phyloP scores from a whole-genome alignment of 2,113 vertebrate genomes.

The Irena cyanogastra region DNA sequence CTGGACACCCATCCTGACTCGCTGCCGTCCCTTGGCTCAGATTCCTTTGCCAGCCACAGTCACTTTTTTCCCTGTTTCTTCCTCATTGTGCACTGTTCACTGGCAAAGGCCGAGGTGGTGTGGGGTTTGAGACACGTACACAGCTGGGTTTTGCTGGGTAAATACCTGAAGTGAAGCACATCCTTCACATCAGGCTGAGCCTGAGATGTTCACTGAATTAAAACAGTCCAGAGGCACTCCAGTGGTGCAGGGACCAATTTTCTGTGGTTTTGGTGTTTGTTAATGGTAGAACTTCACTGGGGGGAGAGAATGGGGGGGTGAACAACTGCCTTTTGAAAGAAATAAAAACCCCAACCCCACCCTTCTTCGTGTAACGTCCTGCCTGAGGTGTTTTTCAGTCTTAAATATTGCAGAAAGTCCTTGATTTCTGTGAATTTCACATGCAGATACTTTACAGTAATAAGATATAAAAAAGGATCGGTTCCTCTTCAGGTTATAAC shows the following conservation, averaged over 20 bases:
- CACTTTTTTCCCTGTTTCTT: fast-evolving
- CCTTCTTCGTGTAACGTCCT: background rate
- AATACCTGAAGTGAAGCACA: fast-evolving
- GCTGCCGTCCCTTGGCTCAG: fast-evolving
- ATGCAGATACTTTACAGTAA: background rate
- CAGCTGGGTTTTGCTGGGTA: background rate
- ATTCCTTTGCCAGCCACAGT: background rate
- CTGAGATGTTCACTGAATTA: background rate
- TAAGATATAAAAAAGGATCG: background rate
- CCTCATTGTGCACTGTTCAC: fast-evolving
- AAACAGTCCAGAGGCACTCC: background rate
- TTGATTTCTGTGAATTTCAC: background rate
- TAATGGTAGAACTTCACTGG: background rate
- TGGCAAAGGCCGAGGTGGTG: fast-evolving
- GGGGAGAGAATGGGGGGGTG: background rate
- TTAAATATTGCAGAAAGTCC: background rate
- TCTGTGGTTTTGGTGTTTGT: fast-evolving
- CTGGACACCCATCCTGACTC: fast-evolving
- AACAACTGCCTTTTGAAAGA: background rate
- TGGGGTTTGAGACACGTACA: fast-evolving
- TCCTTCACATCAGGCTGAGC: background rate
- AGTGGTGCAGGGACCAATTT: background rate
- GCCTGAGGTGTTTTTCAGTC: background rate
- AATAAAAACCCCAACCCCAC: background rate
- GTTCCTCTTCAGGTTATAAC: background rate